phyloP scores from a whole-genome alignment of 2,113 vertebrate species.

The Pteruthius melanotis region DNA sequence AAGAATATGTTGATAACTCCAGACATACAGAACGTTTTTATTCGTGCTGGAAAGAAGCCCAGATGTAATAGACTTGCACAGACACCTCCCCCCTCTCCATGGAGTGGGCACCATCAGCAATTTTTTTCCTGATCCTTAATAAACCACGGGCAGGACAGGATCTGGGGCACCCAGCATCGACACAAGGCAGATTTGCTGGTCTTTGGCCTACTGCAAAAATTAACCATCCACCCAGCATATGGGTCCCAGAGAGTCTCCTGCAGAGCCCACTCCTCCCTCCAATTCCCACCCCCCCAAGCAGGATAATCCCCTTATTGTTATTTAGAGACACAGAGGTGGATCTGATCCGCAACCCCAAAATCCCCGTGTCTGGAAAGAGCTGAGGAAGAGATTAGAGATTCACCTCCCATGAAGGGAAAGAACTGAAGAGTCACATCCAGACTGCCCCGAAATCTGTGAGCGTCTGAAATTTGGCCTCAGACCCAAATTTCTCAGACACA shows the following conservation, averaged over 20 bases:
- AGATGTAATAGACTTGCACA: constrained; percentile 36
- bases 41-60: constrained; percentile 57
- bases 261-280: constrained; percentile 21
- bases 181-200: background rate
- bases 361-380: background rate
- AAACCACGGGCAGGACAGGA: background rate
- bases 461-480: constrained; percentile 21
- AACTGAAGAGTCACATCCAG: background rate
- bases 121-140: constrained; percentile 15
- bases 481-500: constrained; percentile 15
- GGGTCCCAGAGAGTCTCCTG: constrained; percentile 36
- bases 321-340: constrained; percentile 31
- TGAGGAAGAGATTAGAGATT: constrained; percentile 29
- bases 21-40: constrained; percentile 31
- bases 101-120: background rate
- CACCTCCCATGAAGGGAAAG: background rate
- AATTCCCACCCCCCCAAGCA: background rate
- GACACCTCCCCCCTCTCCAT: background rate
- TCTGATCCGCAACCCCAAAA: constrained; percentile 31
- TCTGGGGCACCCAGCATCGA: background rate
- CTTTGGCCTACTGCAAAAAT: constrained; percentile 1
- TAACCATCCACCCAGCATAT: constrained; percentile 51
- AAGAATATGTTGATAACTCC: constrained; percentile 21
- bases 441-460: background rate
- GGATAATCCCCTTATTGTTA: constrained; percentile 57